Conservation (phyloP, 1,140 invertebrate genomes). For the Philotrypesis tridentata region DNA sequence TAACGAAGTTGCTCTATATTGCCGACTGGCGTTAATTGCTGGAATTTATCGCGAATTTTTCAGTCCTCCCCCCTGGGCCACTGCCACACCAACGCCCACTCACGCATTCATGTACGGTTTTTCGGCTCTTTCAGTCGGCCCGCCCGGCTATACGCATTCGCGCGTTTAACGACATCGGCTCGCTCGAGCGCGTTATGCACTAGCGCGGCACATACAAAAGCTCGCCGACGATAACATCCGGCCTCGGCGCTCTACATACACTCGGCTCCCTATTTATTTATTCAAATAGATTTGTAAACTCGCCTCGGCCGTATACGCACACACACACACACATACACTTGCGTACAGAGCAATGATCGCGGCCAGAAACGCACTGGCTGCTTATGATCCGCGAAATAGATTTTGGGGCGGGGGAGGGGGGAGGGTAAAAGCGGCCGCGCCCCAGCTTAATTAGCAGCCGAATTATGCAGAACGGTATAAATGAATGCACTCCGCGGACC, state of each 20-base stretch:
- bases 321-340: too few species aligned
- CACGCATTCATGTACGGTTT: not conserved
- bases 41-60: conserved; percentile 31
- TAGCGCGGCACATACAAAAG: not conserved
- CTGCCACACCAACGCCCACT: too few species aligned
- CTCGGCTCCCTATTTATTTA: conserved; percentile 12
- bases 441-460: not conserved
- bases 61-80: not conserved
- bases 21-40: not conserved
- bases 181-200: not conserved
- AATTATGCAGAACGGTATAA: not conserved
- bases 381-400: conserved; percentile 12
- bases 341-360: not conserved
- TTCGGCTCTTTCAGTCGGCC: not conserved
- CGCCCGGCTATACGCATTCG: not conserved
- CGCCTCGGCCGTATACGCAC: not conserved
- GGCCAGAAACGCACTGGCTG: not conserved
- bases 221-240: not conserved
- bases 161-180: not conserved
- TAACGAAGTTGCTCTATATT: not conserved
- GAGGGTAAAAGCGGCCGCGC: not conserved
- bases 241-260: too few species aligned
- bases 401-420: not conserved
- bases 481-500: not conserved
- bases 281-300: conserved; percentile 27